These are phyloP conservation scores for Gastrophryne carolinensis DNA, from an alignment of 2,797 vertebrate species.

Conservation along the genomic window DNA sequence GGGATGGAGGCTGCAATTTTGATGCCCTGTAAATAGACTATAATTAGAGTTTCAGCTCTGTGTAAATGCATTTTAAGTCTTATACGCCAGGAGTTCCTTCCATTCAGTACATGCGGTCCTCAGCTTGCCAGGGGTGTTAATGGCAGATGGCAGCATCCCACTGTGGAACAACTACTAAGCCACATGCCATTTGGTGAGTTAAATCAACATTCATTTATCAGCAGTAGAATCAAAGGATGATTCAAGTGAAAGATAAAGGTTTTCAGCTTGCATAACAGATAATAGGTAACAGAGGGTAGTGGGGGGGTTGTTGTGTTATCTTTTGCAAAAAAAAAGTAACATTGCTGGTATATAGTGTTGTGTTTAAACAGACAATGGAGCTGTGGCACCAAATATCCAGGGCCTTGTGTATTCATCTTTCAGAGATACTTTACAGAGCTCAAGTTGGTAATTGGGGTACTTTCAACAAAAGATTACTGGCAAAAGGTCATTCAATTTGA, in stretches of 20 bases:
- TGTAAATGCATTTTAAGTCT: constrained; percentile 39
- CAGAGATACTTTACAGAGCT: no score
- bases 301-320: no score
- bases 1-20: constrained; percentile 39
- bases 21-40: constrained; percentile 47
- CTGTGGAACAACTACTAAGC: constrained; percentile 52
- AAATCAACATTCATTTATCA: constrained; percentile 49
- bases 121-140: constrained; percentile 52
- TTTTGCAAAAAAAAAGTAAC: no score
- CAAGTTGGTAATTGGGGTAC: no score
- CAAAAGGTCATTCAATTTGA: no score
- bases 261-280: neutral
- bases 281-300: neutral
- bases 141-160: constrained; percentile 54
- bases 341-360: no score
- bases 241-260: constrained; percentile 15
- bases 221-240: constrained; percentile 39
- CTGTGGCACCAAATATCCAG: no score
- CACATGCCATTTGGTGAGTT: constrained; percentile 52
- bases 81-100: constrained; percentile 50
- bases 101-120: constrained; percentile 52
- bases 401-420: no score
- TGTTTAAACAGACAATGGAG: no score
- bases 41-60: constrained; percentile 50
- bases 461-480: no score